phyloP scores from a whole-genome alignment of 64 coral and sea anemone species.

The Pocillopora damicornis region DNA sequence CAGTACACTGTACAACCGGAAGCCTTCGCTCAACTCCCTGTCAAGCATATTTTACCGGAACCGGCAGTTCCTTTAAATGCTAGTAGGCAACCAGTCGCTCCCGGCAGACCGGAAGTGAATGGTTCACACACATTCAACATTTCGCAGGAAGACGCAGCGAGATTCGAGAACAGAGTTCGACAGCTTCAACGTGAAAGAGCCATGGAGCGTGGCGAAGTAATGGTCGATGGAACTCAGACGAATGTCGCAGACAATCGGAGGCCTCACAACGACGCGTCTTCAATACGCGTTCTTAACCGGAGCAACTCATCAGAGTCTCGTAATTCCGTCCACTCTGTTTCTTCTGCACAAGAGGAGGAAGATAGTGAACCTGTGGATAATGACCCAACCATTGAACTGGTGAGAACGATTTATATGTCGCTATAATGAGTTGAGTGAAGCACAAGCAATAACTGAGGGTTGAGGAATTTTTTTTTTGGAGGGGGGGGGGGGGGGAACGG shows the following conservation, averaged over 20 bases:
- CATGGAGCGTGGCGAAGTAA: slow-evolving; percentile 16
- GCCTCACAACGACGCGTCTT: neutral
- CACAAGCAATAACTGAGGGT: too few species aligned
- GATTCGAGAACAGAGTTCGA: slow-evolving; percentile 34
- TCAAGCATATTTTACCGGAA: neutral
- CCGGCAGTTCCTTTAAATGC: slow-evolving; percentile 5
- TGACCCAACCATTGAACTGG: slow-evolving; percentile 20
- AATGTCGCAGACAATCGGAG: slow-evolving; percentile 16
- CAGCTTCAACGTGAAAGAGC: slow-evolving; percentile 37
- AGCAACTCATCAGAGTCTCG: slow-evolving; percentile 24
- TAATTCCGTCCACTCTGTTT: slow-evolving; percentile 9
- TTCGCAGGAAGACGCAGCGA: neutral
- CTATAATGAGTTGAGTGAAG: too few species aligned
- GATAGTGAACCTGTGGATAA: slow-evolving; percentile 23
- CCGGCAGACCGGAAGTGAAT: slow-evolving; percentile 18
- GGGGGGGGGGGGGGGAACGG: neutral
- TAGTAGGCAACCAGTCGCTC: slow-evolving; percentile 19
- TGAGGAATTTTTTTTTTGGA: neutral
- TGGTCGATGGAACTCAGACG: neutral
- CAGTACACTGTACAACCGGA: slow-evolving; percentile 28
- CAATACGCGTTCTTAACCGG: neutral
- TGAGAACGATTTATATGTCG: neutral
- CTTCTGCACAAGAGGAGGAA: slow-evolving; percentile 2
- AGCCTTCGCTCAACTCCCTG: slow-evolving; percentile 3
- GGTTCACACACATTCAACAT: slow-evolving; percentile 10